A percentile compares a stretch with the other conserved stretches of the same genome.
Evolutionary conservation across 1,140 invertebrate species (phyloP).

Genomic region (Philopotamus ludificatus): DNA sequence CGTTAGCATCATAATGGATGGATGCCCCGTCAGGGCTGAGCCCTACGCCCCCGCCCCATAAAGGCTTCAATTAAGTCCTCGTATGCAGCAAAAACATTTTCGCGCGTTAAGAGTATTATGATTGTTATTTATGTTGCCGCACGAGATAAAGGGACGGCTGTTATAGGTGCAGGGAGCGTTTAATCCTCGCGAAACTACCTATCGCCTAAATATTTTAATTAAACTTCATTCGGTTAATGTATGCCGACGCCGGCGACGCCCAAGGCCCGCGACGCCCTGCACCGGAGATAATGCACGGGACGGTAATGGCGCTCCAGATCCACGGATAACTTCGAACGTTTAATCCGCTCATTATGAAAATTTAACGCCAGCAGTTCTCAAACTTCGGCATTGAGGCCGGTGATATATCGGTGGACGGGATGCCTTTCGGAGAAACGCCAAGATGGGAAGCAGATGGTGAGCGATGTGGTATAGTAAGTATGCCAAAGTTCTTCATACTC

Average conservation of each 20-base stretch:
- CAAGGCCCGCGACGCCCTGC: neutral
- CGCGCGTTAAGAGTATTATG: constrained; percentile 10
- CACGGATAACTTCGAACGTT: too few species aligned
- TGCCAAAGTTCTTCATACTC: too few species aligned
- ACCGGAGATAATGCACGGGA: neutral
- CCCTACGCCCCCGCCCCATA: neutral
- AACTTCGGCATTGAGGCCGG: too few species aligned
- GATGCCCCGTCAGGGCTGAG: neutral
- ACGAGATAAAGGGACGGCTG: constrained; percentile 18
- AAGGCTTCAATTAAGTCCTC: constrained; percentile 23
- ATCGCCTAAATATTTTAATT: constrained; percentile 30
- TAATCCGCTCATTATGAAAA: too few species aligned
- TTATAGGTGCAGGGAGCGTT: constrained; percentile 16
- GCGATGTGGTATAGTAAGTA: too few species aligned
- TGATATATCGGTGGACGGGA: too few species aligned
- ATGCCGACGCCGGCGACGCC: neutral
- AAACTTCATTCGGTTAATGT: constrained; percentile 25
- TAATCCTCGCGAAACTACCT: constrained; percentile 24
- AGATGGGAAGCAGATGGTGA: too few species aligned
- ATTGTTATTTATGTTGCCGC: constrained; percentile 22
- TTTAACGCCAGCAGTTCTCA: too few species aligned
- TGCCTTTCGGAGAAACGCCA: too few species aligned
- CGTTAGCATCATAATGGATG: constrained; percentile 14
- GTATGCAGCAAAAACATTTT: constrained; percentile 23
- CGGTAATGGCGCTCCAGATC: too few species aligned